Percentiles rank a stretch among this genome's conserved stretches.
These are phyloP conservation scores for Nymphicus hollandicus DNA, from an alignment of 2,113 vertebrate genomes.

Conservation along the genomic window DNA sequence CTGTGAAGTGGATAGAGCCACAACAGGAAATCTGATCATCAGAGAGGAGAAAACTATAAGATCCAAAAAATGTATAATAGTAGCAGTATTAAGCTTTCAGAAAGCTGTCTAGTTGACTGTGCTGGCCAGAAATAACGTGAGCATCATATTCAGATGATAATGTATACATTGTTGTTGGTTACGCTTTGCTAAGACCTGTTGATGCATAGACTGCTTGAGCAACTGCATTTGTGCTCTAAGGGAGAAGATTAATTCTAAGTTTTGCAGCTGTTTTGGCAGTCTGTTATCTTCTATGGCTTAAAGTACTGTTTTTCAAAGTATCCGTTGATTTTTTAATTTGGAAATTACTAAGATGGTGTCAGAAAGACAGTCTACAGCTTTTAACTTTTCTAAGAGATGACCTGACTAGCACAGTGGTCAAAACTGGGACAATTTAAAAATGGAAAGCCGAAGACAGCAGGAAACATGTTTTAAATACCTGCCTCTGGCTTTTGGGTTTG, in stretches of 20 bases:
- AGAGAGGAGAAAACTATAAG: background rate
- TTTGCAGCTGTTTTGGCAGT: background rate
- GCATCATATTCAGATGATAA: background rate
- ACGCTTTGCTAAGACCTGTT: background rate
- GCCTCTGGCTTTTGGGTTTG: background rate
- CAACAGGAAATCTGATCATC: background rate
- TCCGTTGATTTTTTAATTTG: background rate
- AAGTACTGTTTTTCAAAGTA: background rate
- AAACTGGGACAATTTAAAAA: background rate
- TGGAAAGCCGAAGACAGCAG: background rate
- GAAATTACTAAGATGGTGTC: background rate
- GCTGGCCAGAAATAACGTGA: background rate
- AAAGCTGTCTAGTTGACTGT: background rate
- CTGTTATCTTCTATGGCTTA: background rate
- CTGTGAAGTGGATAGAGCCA: background rate
- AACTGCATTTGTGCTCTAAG: background rate
- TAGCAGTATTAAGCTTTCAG: background rate
- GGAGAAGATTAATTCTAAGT: background rate
- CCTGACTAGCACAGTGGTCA: background rate
- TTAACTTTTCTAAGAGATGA: background rate
- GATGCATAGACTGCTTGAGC: background rate
- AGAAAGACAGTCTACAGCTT: background rate
- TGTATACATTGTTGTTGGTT: background rate
- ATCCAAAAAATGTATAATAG: background rate
- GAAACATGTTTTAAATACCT: background rate